Evolutionary conservation across 2,888 invertebrate species (phyloP).

Genomic region (Frankliniella intonsa): DNA sequence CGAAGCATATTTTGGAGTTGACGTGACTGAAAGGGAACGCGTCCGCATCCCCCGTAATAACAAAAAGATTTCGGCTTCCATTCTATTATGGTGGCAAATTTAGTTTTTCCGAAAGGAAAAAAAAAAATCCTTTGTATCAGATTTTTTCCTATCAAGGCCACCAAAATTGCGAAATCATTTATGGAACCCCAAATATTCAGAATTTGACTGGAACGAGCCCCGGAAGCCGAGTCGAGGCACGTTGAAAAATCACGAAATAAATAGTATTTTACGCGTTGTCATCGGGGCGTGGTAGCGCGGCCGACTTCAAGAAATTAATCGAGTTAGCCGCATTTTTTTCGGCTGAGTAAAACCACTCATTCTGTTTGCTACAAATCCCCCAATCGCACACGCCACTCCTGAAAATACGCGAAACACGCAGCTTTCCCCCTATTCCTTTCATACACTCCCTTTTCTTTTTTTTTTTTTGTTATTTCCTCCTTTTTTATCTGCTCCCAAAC

Average conservation of each 20-base stretch:
- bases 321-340: not conserved
- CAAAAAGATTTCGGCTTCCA: not conserved
- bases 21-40: not conserved
- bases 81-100: not conserved
- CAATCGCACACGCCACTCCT: slow-evolving; percentile 22
- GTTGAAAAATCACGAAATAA: not conserved
- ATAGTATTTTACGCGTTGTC: not conserved
- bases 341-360: not conserved
- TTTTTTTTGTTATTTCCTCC: not conserved
- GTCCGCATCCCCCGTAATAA: not conserved
- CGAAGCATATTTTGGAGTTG: not conserved
- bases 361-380: slow-evolving; percentile 14
- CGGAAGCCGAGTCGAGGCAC: too few species aligned
- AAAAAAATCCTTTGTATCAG: not conserved
- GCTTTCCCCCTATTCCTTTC: slow-evolving; percentile 15
- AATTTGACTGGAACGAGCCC: too few species aligned
- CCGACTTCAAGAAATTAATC: not conserved
- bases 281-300: too few species aligned
- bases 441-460: not conserved
- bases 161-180: not conserved
- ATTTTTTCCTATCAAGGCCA: not conserved
- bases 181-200: too few species aligned
- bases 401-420: slow-evolving; percentile 7
- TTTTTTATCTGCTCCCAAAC: not conserved
- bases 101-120: not conserved